Base-by-base conservation (phyloP, 2,113 vertebrate species). In the Mobula birostris region DNA sequence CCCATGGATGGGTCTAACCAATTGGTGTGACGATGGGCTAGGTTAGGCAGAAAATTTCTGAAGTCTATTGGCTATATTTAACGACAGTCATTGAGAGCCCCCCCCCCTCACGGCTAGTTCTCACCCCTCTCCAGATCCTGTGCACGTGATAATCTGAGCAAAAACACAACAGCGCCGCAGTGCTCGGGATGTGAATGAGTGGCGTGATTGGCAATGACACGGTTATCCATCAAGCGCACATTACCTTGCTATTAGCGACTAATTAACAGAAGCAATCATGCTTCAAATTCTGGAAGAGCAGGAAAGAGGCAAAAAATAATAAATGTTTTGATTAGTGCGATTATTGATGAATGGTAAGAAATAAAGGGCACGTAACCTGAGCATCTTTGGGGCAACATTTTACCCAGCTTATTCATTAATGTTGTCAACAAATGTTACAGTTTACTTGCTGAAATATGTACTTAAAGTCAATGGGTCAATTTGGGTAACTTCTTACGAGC, bases 221-320 rank as follows among this genome's bases (percentile, higher is more conserved):
- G 95, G 96, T 95, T 96, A 97, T 97, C 97, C 96, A 97, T 97
- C 96, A 97, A 96, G 94, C 61, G 95, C 94, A 40, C 95, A 96
- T 97, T 97, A 97, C 95, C 95, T 95, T 91, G 96, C 96, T 96
- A 96, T 97, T 97, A 97, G 97, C 97, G 96, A 97, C 97, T 97
- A 96, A 97, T 97, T 97, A 97, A 96, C 97, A 96, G 96, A 97
- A 77, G 96, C 97, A 97, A 97, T 97, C 96, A 95, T 95, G 95
- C 95, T 94, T 94, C 94, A 95, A 97, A 96, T 95, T 95, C 94
- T 95, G 96, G 94, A 94, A 94, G 94, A 94, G 94, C 82, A 68
- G 79, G 94, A 94, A 90, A 74, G 78, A 90, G 87, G 68, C 27
- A 72, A 72, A 27, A 56, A 74, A 90, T 48, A 85, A 88, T 27